phyloP scores from a whole-genome alignment of 2,888 invertebrate genomes.

The Antitype chi region DNA sequence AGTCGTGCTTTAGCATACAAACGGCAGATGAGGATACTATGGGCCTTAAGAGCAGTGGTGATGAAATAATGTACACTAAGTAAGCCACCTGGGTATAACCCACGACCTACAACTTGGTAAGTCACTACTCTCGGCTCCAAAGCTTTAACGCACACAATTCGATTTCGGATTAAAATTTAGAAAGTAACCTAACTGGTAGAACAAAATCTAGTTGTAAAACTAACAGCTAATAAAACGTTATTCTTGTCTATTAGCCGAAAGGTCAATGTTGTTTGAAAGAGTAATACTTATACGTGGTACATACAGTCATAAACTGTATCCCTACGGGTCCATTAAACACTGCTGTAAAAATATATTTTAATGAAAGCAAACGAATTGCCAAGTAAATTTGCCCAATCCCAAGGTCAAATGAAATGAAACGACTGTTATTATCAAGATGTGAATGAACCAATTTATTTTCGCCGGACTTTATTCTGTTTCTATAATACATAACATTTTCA shows the following conservation, averaged over 20 bases:
- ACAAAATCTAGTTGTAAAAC: background rate
- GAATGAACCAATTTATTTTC: slow-evolving; percentile 42
- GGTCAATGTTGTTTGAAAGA: background rate
- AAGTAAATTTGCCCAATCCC: slow-evolving; percentile 12
- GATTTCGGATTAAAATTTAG: background rate
- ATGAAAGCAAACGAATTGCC: slow-evolving; percentile 34
- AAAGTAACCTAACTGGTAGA: background rate
- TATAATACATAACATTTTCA: slow-evolving; percentile 6
- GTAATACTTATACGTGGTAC: slow-evolving; percentile 13
- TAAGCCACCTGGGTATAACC: too few relatives aligned
- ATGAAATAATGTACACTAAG: too few relatives aligned
- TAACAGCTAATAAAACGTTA: background rate
- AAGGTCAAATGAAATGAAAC: slow-evolving; percentile 41
- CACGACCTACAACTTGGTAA: too few relatives aligned
- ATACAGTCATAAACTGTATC: slow-evolving; percentile 15
- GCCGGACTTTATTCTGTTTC: slow-evolving; percentile 18
- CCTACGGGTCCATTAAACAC: background rate
- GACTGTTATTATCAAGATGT: slow-evolving; percentile 19
- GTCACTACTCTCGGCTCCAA: too few relatives aligned
- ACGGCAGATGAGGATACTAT: too few relatives aligned
- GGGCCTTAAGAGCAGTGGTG: too few relatives aligned
- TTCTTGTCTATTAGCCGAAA: background rate
- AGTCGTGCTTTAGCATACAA: too few relatives aligned
- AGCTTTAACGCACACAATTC: too few relatives aligned
- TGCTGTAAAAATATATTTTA: slow-evolving; percentile 30